A percentile compares a stretch with the other conserved stretches of the same genome.
phyloP scores from a whole-genome alignment of 2,797 vertebrate genomes.

The Hozukius guyotensis region DNA sequence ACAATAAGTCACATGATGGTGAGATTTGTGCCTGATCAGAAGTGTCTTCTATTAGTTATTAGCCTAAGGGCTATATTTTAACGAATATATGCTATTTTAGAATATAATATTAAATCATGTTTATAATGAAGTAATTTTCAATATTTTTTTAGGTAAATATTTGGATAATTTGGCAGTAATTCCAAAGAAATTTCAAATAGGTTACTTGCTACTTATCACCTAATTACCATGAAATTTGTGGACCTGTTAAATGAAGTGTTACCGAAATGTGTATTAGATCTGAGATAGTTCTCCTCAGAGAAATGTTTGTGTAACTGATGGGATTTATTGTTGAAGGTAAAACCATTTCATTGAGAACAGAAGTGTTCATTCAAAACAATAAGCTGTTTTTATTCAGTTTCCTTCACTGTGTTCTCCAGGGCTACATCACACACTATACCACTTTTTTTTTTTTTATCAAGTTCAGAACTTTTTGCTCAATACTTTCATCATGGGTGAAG shows the following conservation, averaged over 20 bases:
- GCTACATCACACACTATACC: not conserved
- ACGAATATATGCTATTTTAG: no score
- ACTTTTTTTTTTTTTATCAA: not conserved
- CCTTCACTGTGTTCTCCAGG: not conserved
- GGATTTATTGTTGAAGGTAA: slow-evolving; percentile 1
- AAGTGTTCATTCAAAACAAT: not conserved
- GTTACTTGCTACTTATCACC: no score
- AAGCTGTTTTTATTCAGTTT: slow-evolving; percentile 15
- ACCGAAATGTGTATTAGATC: not conserved
- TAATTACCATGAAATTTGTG: no score
- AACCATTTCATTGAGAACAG: slow-evolving; percentile 1
- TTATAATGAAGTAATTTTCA: no score
- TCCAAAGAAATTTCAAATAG: no score
- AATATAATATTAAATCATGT: no score
- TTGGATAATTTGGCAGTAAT: no score
- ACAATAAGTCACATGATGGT: fast-evolving
- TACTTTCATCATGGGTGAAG: not conserved
- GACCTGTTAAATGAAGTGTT: no score
- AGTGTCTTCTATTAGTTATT: no score
- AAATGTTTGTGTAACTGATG: slow-evolving; percentile 2
- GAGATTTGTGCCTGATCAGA: no score
- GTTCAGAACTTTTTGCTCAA: not conserved
- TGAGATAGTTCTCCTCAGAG: not conserved
- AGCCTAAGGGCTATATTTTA: no score
- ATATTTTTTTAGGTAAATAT: no score